phyloP scores from a whole-genome alignment of 2,888 invertebrate genomes.

The Bimastos eiseni region DNA sequence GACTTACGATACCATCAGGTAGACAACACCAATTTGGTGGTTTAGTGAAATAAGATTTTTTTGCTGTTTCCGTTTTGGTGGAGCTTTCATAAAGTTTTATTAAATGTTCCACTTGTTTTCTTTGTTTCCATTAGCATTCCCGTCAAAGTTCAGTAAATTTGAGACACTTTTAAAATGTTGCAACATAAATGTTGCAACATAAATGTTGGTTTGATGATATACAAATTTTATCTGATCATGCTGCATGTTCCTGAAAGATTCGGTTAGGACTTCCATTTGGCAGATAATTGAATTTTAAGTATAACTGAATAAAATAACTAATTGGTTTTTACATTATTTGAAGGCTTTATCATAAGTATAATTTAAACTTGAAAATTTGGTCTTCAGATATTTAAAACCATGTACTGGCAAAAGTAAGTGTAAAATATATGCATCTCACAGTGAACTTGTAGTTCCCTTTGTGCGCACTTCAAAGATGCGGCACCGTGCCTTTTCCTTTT shows the following conservation, averaged over 20 bases:
- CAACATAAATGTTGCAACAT: not conserved
- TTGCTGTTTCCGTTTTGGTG: not conserved
- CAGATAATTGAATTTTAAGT: not conserved
- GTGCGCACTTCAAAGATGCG: too few species aligned
- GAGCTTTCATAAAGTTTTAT: not conserved
- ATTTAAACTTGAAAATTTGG: not conserved
- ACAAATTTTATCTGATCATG: not conserved
- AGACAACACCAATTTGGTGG: not conserved
- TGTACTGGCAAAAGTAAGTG: not conserved
- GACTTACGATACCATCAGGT: not conserved
- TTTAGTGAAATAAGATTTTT: not conserved
- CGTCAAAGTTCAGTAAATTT: not conserved
- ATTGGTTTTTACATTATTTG: too few species aligned
- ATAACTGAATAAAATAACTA: not conserved
- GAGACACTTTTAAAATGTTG: not conserved
- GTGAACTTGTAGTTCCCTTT: too few species aligned
- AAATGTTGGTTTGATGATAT: not conserved
- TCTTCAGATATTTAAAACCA: not conserved
- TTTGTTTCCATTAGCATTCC: not conserved
- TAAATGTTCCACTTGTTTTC: conserved; percentile 4
- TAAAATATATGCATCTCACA: too few species aligned
- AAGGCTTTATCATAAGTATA: too few species aligned
- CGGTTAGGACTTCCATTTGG: not conserved
- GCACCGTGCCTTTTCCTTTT: too few species aligned
- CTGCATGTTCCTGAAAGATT: not conserved